These are phyloP conservation scores for Drosophila putrida DNA, from an alignment of 2,888 invertebrate species.

Conservation along the genomic window DNA sequence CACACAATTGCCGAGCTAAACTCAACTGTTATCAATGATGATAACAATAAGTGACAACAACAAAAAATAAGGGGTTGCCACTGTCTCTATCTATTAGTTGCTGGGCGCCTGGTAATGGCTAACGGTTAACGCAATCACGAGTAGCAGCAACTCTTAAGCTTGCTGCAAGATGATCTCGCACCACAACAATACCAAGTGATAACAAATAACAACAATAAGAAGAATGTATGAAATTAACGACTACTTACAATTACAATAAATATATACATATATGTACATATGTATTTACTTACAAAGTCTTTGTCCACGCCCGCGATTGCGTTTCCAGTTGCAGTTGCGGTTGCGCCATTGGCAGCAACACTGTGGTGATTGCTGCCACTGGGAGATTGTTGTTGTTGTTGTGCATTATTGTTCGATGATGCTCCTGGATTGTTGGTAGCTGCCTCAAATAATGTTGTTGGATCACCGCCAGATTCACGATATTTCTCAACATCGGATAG, in stretches of 20 bases:
- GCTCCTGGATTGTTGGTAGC: slow-evolving; percentile 69
- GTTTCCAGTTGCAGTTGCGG: slow-evolving; percentile 21
- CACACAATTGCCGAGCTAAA: slow-evolving; percentile 12
- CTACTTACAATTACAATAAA: neutral
- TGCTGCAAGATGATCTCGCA: slow-evolving; percentile 48
- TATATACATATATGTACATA: neutral
- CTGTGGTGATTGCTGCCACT: slow-evolving; percentile 57
- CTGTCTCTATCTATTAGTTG: neutral
- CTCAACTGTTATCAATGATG: slow-evolving; percentile 40
- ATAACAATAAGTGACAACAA: slow-evolving; percentile 24
- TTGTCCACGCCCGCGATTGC: slow-evolving; percentile 55
- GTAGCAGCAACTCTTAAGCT: slow-evolving; percentile 29
- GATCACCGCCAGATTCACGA: slow-evolving; percentile 87
- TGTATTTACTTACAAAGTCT: slow-evolving; percentile 69
- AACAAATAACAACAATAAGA: slow-evolving; percentile 15
- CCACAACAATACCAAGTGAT: slow-evolving; percentile 38
- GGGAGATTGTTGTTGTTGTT: slow-evolving; percentile 44
- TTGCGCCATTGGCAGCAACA: slow-evolving; percentile 30
- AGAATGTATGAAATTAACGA: neutral
- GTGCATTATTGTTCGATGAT: slow-evolving; percentile 8
- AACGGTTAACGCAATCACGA: slow-evolving; percentile 59
- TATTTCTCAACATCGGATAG: slow-evolving; percentile 94
- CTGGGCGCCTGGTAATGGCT: slow-evolving; percentile 56
- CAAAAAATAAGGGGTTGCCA: slow-evolving; percentile 11
- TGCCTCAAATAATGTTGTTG: slow-evolving; percentile 85